A percentile compares a stretch with the other conserved stretches of the same genome.
Evolutionary conservation across 2,888 invertebrate species (phyloP).

Genomic region (Ephialtes manifestator): DNA sequence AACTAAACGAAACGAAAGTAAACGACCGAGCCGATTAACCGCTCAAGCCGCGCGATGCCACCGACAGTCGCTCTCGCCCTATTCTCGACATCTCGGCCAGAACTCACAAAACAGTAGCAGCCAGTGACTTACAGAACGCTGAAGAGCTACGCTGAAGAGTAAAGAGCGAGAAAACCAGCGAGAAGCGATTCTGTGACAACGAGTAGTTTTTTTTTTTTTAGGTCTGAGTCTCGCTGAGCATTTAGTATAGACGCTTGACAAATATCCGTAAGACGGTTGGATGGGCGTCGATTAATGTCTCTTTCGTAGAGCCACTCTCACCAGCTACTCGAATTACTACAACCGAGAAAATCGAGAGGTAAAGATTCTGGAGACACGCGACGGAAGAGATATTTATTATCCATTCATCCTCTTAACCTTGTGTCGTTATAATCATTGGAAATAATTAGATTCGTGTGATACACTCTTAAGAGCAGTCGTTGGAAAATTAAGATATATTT

Average conservation of each 20-base stretch:
- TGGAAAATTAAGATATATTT: neutral
- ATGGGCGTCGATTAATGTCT: slow-evolving; percentile 71
- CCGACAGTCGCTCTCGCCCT: slow-evolving; percentile 63
- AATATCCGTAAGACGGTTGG: slow-evolving; percentile 64
- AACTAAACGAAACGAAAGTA: slow-evolving; percentile 84
- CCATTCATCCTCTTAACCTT: slow-evolving; percentile 8
- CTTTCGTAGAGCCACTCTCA: slow-evolving; percentile 62
- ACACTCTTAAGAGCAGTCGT: neutral
- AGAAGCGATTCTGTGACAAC: slow-evolving; percentile 43
- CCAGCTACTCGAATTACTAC: slow-evolving; percentile 55
- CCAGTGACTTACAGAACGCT: slow-evolving; percentile 12
- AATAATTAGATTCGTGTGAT: neutral
- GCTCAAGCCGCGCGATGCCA: slow-evolving; percentile 70
- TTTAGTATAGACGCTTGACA: slow-evolving; percentile 65
- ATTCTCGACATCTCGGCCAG: slow-evolving; percentile 67
- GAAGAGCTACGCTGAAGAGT: neutral
- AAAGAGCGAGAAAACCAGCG: slow-evolving; percentile 29
- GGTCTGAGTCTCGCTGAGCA: slow-evolving; percentile 15
- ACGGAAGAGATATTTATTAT: slow-evolving; percentile 16
- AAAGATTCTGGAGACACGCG: slow-evolving; percentile 25
- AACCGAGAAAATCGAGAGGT: slow-evolving; percentile 49
- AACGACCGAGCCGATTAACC: slow-evolving; percentile 83
- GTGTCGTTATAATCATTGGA: slow-evolving; percentile 19
- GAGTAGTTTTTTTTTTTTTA: slow-evolving; percentile 35
- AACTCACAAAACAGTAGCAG: slow-evolving; percentile 35